These are phyloP conservation scores for Cremastobaeus sp. DNA, from an alignment of 2,888 invertebrate genomes.

Conservation along the genomic window DNA sequence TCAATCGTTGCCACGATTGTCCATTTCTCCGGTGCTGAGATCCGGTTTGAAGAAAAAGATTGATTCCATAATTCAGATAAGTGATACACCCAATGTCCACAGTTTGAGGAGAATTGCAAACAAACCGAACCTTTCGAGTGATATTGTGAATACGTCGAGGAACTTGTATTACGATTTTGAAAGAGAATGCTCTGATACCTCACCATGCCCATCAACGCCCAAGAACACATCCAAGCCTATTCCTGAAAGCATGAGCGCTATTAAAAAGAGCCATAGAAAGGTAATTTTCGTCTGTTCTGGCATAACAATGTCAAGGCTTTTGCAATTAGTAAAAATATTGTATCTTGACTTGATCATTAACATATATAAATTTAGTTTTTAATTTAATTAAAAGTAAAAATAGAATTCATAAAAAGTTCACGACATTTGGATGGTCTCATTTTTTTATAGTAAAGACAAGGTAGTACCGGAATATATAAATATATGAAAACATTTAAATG, in stretches of 20 bases:
- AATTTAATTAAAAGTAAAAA: too few relatives aligned
- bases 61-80: constrained; percentile 62
- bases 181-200: constrained; percentile 63
- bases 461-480: too few relatives aligned
- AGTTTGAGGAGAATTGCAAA: constrained; percentile 50
- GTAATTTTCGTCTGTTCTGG: constrained; percentile 62
- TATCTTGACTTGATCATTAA: too few relatives aligned
- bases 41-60: constrained; percentile 65
- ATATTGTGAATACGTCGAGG: constrained; percentile 70
- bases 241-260: constrained; percentile 74
- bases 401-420: too few relatives aligned
- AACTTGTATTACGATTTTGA: constrained; percentile 70
- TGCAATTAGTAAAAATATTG: not conserved
- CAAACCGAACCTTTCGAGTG: constrained; percentile 46
- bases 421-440: too few relatives aligned
- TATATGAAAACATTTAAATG: too few relatives aligned
- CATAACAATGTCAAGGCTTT: too few relatives aligned
- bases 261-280: constrained; percentile 74
- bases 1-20: constrained; percentile 47
- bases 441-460: too few relatives aligned
- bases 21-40: constrained; percentile 61
- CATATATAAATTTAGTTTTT: too few relatives aligned
- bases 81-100: constrained; percentile 64
- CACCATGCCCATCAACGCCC: constrained; percentile 67
- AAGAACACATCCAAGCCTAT: constrained; percentile 68